Percentiles rank a stretch among this genome's conserved stretches.
These are phyloP conservation scores for Polymixis flavicincta DNA, from an alignment of 2,888 invertebrate species.

Conservation along the genomic window DNA sequence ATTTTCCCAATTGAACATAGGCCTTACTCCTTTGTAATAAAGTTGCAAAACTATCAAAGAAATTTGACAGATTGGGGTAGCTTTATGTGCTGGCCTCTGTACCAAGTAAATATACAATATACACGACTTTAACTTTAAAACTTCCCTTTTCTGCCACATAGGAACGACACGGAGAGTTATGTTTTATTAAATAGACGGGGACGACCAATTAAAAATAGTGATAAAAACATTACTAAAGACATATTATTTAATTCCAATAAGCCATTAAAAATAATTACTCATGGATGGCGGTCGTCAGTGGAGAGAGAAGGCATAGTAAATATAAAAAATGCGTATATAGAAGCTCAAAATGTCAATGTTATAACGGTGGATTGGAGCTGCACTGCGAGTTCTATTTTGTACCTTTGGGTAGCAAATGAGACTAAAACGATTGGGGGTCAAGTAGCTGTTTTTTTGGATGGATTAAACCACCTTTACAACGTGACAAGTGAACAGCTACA, in stretches of 20 bases:
- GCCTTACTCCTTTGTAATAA: too few relatives aligned
- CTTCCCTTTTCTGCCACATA: constrained; percentile 54
- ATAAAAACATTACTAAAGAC: constrained; percentile 29
- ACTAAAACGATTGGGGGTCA: constrained; percentile 71
- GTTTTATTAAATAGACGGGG: constrained; percentile 69
- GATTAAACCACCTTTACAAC: constrained; percentile 66
- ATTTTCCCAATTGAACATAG: too few relatives aligned
- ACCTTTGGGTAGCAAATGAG: constrained; percentile 76
- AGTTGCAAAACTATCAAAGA: too few relatives aligned
- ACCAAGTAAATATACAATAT: not conserved
- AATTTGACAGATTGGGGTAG: too few relatives aligned
- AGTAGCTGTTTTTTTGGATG: constrained; percentile 73
- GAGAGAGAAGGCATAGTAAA: constrained; percentile 74
- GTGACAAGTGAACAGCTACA: constrained; percentile 74
- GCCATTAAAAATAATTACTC: constrained; percentile 87
- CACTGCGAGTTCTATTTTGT: constrained; percentile 74
- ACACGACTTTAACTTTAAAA: not conserved
- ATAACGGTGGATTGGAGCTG: constrained; percentile 83
- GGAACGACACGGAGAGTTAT: constrained; percentile 69
- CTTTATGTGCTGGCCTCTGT: too few relatives aligned
- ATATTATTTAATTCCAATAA: constrained; percentile 54
- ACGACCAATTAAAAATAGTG: constrained; percentile 48
- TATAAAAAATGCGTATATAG: constrained; percentile 85
- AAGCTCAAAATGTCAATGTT: constrained; percentile 80
- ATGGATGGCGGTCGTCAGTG: constrained; percentile 87